phyloP scores from a whole-genome alignment of 1,140 invertebrate species.

The Anadara kagoshimensis region DNA sequence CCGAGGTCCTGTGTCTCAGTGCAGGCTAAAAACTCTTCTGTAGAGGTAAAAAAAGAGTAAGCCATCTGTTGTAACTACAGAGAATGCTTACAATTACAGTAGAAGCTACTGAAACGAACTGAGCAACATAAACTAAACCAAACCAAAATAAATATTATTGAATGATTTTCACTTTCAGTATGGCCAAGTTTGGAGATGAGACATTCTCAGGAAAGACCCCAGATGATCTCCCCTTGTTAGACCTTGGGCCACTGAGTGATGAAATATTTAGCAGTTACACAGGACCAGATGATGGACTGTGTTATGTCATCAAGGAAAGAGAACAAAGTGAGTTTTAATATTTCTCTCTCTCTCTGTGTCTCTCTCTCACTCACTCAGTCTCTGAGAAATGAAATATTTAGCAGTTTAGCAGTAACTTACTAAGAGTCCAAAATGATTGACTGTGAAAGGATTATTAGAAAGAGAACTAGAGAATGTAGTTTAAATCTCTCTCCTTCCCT shows the following conservation, averaged over 20 bases:
- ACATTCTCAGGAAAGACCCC: constrained; percentile 54
- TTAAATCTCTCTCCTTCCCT: too few species aligned
- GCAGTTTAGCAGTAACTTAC: constrained; percentile 67
- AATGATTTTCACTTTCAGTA: constrained; percentile 21
- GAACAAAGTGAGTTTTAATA: constrained; percentile 24
- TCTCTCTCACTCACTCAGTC: constrained; percentile 6
- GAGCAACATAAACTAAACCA: too few species aligned
- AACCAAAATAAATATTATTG: too few species aligned
- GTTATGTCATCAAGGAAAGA: constrained; percentile 38
- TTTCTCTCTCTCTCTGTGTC: too few species aligned
- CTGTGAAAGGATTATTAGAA: constrained; percentile 45
- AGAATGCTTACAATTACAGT: too few species aligned
- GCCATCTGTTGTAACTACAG: too few species aligned
- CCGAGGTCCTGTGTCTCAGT: too few species aligned
- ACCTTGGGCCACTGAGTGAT: constrained; percentile 52
- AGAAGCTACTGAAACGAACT: too few species aligned
- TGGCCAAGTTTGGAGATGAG: constrained; percentile 54
- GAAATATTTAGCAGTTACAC: constrained; percentile 65
- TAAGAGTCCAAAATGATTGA: constrained; percentile 59
- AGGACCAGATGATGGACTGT: constrained; percentile 63
- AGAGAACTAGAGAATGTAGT: constrained; percentile 32
- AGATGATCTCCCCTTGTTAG: constrained; percentile 58
- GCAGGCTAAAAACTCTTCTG: too few species aligned
- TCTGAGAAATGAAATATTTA: constrained; percentile 57
- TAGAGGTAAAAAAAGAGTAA: too few species aligned